Percentiles rank a stretch among this genome's conserved stretches.
Evolutionary conservation across 2,113 vertebrate species (phyloP).

Genomic region (Pedetes capensis): DNA sequence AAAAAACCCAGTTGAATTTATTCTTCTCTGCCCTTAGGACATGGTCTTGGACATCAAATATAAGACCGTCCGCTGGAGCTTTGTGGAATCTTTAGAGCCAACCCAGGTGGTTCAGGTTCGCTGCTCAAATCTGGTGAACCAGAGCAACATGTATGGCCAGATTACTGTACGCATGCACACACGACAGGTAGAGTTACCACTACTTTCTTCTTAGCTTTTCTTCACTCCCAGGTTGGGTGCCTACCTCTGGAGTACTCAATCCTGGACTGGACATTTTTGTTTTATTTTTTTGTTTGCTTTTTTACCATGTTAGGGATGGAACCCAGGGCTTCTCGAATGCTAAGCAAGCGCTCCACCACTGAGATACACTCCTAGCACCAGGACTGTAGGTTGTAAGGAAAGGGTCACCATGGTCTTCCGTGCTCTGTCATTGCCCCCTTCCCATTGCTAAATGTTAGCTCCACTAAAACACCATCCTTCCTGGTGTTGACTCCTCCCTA

Average conservation of each 20-base stretch:
- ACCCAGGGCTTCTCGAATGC: not conserved
- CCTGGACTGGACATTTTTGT: not conserved
- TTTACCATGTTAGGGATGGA: not conserved
- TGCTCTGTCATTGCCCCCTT: not conserved
- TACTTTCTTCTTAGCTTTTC: not conserved
- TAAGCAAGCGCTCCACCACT: not conserved
- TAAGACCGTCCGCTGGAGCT: constrained; percentile 92
- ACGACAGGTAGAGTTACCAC: constrained; percentile 86
- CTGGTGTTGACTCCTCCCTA: not conserved
- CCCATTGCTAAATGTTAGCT: not conserved
- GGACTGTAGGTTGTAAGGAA: not conserved
- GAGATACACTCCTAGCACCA: not conserved
- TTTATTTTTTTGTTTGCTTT: not conserved
- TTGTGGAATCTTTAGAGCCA: constrained; percentile 91
- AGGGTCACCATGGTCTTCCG: not conserved
- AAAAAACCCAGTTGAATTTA: not conserved
- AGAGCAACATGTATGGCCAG: constrained; percentile 92
- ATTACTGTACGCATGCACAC: constrained; percentile 94
- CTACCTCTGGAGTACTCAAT: not conserved
- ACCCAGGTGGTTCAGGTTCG: constrained; percentile 91
- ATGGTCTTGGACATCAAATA: constrained; percentile 93
- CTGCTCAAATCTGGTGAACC: constrained; percentile 86
- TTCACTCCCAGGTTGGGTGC: not conserved
- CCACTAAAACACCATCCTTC: not conserved
- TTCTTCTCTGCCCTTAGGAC: constrained; percentile 83